These are phyloP conservation scores for Chouioia cunea DNA, from an alignment of 2,888 invertebrate genomes.

Conservation along the genomic window DNA sequence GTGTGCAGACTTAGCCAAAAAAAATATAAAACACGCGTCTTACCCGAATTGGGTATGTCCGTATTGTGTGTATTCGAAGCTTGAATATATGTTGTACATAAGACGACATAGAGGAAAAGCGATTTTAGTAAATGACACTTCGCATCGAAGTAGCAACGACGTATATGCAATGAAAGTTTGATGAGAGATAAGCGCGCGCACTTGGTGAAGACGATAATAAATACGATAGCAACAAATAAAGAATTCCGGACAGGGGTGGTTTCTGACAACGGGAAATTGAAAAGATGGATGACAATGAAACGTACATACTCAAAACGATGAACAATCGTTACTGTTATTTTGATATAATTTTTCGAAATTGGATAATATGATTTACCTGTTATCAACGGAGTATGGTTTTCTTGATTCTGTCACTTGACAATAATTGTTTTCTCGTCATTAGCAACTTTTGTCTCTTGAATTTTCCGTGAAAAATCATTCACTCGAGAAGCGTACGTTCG, in stretches of 20 bases:
- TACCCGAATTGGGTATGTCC: conserved; percentile 48
- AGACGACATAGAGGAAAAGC: conserved; percentile 34
- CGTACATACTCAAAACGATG: conserved; percentile 41
- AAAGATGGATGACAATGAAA: conserved; percentile 28
- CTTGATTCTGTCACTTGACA: too few relatives aligned
- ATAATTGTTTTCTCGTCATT: too few relatives aligned
- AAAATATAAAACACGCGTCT: conserved; percentile 43
- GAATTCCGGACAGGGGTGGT: conserved; percentile 26
- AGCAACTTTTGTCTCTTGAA: too few relatives aligned
- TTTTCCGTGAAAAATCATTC: too few relatives aligned
- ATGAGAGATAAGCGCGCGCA: conserved; percentile 30
- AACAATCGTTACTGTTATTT: conserved; percentile 26
- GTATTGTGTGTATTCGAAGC: conserved; percentile 48
- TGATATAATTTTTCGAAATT: conserved; percentile 31
- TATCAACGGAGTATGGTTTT: not conserved
- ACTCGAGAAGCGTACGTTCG: too few relatives aligned
- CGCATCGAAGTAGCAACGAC: conserved; percentile 45
- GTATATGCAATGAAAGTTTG: conserved; percentile 37
- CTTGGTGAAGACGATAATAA: conserved; percentile 17
- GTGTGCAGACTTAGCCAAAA: conserved; percentile 29
- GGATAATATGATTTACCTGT: not conserved
- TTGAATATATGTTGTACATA: conserved; percentile 51
- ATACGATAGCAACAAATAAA: conserved; percentile 26
- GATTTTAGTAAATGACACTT: conserved; percentile 43
- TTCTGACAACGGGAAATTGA: conserved; percentile 20